Evolutionary conservation across 2,888 invertebrate genomes (phyloP).

Genomic region (Megastigmus dorsalis): DNA sequence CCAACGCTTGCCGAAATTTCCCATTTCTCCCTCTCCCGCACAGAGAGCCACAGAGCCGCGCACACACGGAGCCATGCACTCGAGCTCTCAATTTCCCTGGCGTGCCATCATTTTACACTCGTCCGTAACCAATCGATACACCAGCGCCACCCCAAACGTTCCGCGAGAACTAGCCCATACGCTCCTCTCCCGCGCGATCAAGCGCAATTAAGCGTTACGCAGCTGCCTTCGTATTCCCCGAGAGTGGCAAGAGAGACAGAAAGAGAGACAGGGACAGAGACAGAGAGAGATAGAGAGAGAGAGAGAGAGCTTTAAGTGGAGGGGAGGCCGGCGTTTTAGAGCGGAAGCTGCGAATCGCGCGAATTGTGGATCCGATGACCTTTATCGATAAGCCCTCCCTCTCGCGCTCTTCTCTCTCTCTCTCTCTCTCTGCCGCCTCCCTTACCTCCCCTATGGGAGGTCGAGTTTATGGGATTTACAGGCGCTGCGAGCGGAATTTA

Average conservation of each 20-base stretch:
- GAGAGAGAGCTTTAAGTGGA: not conserved
- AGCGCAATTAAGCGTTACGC: slow-evolving; percentile 41
- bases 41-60: not conserved
- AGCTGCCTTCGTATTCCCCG: not conserved
- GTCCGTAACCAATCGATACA: slow-evolving; percentile 38
- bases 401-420: no score
- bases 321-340: not conserved
- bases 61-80: no score
- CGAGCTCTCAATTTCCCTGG: slow-evolving; percentile 53
- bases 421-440: no score
- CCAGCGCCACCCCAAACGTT: slow-evolving; percentile 3
- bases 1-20: no score
- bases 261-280: no score
- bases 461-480: slow-evolving; percentile 8
- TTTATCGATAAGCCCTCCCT: slow-evolving; percentile 44
- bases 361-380: slow-evolving; percentile 41
- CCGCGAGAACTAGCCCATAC: not conserved
- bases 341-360: slow-evolving; percentile 24
- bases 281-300: no score
- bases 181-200: not conserved
- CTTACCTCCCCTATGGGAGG: no score
- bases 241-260: no score
- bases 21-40: slow-evolving; percentile 10
- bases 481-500: not conserved
- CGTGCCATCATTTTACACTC: slow-evolving; percentile 44